Evolutionary conservation across 92 coral and sea anemone genomes (phyloP), one percentile per base, ranked within the genome.

Genomic region (Epizoanthus stellaris): DNA sequence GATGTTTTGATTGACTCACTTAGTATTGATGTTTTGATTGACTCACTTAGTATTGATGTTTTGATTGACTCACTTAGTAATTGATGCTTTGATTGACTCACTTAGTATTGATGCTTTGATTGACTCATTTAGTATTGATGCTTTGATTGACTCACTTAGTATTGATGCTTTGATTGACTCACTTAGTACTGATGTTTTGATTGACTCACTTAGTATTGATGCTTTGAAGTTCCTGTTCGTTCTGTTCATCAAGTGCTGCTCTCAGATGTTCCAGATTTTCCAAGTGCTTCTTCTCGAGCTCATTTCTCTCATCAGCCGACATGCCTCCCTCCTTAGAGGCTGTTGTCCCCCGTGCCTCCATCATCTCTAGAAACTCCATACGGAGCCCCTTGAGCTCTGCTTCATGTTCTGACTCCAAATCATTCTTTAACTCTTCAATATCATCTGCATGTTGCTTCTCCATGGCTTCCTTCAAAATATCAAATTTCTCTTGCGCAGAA

Each of bases 361-460:
- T 57, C 73, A 91, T 85, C 72, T 89, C 85, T 21, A 89, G 68
- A 61, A 91, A 92, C 60, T 88, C 92, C 61, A 85, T 87, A 85
- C 92, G 90, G 19, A 92, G 90, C 76, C 89, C 81, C 70, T 79
- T 74, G 75, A 93, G 82, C 67, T 93, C 93, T 54, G 85, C 93
- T 39, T 97, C 98, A 47, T 94, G 93, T 82, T 94, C 94, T 20
- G 53, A 72, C 49, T 93, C 98, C 1, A 94, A 84, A 17, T 97
- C 93, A 30, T 89, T 95, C 56, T 84, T 89, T 17, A 94, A 23
- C 15, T 88, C 73, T 39, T 93, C 98, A 71, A 97, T 64, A 53
- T 94, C 90, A 43, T 88, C 91, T 77, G 90, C 90, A 85, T 91
- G 91, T 5, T 76, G 86, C 45, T 75, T 84, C 74, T 97, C 94